Evolutionary conservation across 2,113 vertebrate species (phyloP).

Genomic region (Trichomycterus rosablanca): DNA sequence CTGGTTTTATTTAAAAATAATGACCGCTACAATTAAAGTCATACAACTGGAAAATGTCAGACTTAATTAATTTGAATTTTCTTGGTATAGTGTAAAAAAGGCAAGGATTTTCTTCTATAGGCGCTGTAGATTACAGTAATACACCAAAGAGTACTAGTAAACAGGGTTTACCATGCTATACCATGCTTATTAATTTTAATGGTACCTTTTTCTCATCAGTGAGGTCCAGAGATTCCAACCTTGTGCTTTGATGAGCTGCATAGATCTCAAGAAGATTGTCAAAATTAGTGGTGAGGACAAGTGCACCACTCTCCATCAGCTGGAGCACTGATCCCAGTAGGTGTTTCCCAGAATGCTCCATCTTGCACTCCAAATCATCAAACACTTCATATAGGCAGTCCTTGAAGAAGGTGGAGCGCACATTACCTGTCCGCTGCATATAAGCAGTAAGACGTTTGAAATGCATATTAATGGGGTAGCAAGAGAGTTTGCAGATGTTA

Average conservation of each 20-base stretch:
- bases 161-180: too few relatives aligned
- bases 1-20: too few relatives aligned
- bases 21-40: too few relatives aligned
- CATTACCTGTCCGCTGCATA: constrained; percentile 83
- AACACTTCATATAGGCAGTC: constrained; percentile 96
- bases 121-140: too few relatives aligned
- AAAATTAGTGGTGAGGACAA: constrained; percentile 93
- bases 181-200: too few relatives aligned
- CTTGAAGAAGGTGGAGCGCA: constrained; percentile 92
- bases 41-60: too few relatives aligned
- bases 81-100: too few relatives aligned
- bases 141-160: too few relatives aligned
- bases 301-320: constrained; percentile 87
- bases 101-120: too few relatives aligned
- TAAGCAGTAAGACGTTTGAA: not conserved
- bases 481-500: too few relatives aligned
- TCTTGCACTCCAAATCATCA: constrained; percentile 89
- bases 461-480: too few relatives aligned
- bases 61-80: too few relatives aligned
- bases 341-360: constrained; percentile 90
- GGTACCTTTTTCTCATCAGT: constrained; percentile 92
- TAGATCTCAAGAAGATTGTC: constrained; percentile 94
- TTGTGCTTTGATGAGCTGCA: constrained; percentile 84
- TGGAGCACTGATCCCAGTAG: constrained; percentile 87
- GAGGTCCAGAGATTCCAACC: constrained; percentile 90